Percentiles rank a stretch among this genome's conserved stretches.
phyloP scores from a whole-genome alignment of 2,888 invertebrate species.

The Leistus spinibarbis region DNA sequence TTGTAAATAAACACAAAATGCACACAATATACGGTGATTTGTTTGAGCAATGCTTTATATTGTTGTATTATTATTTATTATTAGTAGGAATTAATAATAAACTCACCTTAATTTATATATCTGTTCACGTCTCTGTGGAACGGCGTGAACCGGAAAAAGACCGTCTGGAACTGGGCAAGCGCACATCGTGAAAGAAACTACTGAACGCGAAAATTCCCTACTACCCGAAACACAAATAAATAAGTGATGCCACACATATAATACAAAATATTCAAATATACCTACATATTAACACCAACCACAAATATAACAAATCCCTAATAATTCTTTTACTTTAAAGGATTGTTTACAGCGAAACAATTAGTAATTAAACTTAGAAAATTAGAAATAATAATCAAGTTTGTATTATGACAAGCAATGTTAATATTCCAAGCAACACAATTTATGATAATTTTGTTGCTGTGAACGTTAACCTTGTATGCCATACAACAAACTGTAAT shows the following conservation, averaged over 20 bases:
- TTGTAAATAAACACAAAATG: neutral
- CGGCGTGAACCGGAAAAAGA: constrained; percentile 59
- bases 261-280: neutral
- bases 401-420: too few species aligned
- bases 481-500: too few species aligned
- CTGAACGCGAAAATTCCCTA: neutral
- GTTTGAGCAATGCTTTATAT: neutral
- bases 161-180: constrained; percentile 49
- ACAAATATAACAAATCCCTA: too few species aligned
- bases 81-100: constrained; percentile 6
- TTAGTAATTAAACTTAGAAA: too few species aligned
- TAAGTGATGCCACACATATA: neutral
- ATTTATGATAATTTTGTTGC: too few species aligned
- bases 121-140: constrained; percentile 52
- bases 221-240: neutral
- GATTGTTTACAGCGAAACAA: too few species aligned
- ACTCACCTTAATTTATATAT: constrained; percentile 40
- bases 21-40: neutral
- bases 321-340: too few species aligned
- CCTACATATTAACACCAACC: neutral
- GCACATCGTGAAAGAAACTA: constrained; percentile 4
- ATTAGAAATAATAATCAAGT: too few species aligned
- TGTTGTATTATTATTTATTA: neutral
- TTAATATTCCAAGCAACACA: too few species aligned
- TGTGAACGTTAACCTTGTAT: too few species aligned